Evolutionary conservation across 2,888 invertebrate genomes (phyloP).

Genomic region (Lycia hirtaria): DNA sequence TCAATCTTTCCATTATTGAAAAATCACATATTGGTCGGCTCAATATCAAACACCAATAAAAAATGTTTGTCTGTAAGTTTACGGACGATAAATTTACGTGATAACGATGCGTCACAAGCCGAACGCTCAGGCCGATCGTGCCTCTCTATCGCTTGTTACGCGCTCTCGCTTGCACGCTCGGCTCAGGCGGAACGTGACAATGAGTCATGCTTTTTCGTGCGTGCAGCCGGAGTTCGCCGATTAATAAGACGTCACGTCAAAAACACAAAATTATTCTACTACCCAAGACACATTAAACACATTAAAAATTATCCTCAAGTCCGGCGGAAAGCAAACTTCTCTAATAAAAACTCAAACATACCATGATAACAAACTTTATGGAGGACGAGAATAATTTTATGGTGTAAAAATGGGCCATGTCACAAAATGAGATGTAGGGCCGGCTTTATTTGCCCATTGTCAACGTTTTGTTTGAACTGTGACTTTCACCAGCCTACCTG

Average conservation of each 20-base stretch:
- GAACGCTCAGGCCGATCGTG: no score
- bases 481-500: constrained; percentile 65
- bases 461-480: constrained; percentile 65
- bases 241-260: constrained; percentile 3
- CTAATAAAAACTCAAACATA: constrained; percentile 71
- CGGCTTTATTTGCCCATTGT: constrained; percentile 73
- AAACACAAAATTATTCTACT: constrained; percentile 17
- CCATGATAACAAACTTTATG: constrained; percentile 69
- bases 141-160: no score
- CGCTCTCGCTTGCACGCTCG: no score
- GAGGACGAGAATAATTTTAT: constrained; percentile 69
- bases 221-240: neutral
- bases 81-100: no score
- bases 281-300: constrained; percentile 17
- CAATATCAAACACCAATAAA: no score
- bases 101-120: no score
- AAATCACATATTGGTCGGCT: no score
- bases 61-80: no score
- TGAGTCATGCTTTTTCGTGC: no score
- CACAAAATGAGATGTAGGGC: constrained; percentile 57
- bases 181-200: no score
- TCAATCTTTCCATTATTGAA: no score
- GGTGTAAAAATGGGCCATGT: constrained; percentile 73
- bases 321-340: constrained; percentile 42
- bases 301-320: constrained; percentile 31